These are phyloP conservation scores for Scyliorhinus canicula DNA, from an alignment of 2,797 vertebrate species.

Conservation along the genomic window DNA sequence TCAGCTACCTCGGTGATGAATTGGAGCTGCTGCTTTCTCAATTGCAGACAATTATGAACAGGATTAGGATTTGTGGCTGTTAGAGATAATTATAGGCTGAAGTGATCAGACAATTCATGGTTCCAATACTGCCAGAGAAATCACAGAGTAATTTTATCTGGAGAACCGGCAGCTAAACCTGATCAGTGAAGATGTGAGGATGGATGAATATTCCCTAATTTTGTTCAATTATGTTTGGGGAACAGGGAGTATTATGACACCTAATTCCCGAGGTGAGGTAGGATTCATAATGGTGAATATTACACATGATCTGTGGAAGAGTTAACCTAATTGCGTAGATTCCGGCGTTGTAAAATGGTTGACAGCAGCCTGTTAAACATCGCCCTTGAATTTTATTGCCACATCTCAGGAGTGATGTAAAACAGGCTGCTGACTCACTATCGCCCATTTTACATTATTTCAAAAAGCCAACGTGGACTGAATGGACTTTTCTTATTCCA, in stretches of 20 bases:
- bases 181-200: not conserved
- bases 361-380: not conserved
- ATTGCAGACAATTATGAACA: not conserved
- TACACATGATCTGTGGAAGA: not conserved
- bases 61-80: not conserved
- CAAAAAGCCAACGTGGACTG: not conserved
- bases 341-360: not conserved
- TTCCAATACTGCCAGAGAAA: not conserved
- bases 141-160: not conserved
- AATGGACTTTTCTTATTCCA: not conserved
- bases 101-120: not conserved
- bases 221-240: not conserved
- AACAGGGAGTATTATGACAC: not conserved
- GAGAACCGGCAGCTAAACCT: not conserved
- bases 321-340: not conserved
- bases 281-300: not conserved
- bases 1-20: not conserved
- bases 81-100: no score
- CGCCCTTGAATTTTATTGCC: not conserved
- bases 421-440: not conserved
- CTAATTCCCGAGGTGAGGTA: not conserved
- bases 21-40: not conserved
- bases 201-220: not conserved
- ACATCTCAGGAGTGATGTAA: not conserved
- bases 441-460: not conserved